phyloP scores from a whole-genome alignment of 2,113 vertebrate genomes.

The Lynx canadensis region DNA sequence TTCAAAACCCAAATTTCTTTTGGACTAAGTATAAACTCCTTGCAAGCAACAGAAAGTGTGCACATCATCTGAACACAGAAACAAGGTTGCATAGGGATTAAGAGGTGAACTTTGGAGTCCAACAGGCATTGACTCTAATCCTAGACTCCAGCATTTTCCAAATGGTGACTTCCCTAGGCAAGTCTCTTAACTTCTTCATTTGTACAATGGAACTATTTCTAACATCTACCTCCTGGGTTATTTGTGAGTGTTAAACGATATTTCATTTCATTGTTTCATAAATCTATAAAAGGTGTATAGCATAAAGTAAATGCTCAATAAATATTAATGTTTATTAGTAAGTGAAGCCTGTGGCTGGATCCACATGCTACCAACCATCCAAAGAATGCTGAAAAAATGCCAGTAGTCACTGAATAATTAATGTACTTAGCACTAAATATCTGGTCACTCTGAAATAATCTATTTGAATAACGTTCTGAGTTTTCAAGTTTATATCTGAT shows the following conservation, averaged over 20 bases:
- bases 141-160: not conserved
- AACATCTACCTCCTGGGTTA: not conserved
- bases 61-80: not conserved
- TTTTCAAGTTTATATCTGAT: not conserved
- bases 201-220: not conserved
- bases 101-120: not conserved
- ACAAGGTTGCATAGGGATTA: not conserved
- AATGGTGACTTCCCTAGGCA: not conserved
- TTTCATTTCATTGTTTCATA: not conserved
- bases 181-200: not conserved
- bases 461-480: not conserved
- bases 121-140: not conserved
- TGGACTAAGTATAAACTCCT: not conserved
- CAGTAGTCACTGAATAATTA: not conserved
- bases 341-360: not conserved
- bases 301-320: not conserved
- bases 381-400: not conserved
- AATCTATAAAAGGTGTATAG: not conserved
- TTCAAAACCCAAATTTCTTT: conserved; percentile 30
- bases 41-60: not conserved
- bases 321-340: not conserved
- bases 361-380: not conserved
- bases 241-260: conserved; percentile 15
- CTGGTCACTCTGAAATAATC: not conserved
- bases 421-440: not conserved